These are phyloP conservation scores for Circaetus gallicus DNA, from an alignment of 2,113 vertebrate genomes.

Conservation along the genomic window DNA sequence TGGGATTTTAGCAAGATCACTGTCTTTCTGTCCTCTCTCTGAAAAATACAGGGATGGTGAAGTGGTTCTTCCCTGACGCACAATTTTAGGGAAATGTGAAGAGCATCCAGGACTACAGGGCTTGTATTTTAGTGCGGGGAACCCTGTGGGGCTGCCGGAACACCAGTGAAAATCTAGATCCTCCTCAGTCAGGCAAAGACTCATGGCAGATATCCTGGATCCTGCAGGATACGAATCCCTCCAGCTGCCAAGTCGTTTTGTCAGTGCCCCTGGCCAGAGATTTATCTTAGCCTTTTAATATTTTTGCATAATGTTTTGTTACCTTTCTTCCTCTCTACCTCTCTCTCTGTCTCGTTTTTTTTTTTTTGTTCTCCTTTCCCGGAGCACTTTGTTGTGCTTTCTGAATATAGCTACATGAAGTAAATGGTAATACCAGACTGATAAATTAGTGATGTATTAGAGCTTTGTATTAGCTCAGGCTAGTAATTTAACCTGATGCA, in stretches of 20 bases:
- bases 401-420: conserved; percentile 53
- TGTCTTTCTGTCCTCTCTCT: background rate
- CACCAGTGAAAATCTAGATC: background rate
- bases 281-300: conserved; percentile 39
- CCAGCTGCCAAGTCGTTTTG: background rate
- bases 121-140: background rate
- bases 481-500: conserved; percentile 61
- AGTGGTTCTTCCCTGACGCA: background rate
- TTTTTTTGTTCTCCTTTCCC: background rate
- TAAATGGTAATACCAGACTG: conserved; percentile 58
- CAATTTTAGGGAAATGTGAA: background rate
- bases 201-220: background rate
- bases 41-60: background rate
- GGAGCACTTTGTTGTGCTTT: conserved; percentile 53
- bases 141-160: background rate
- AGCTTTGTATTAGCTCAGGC: conserved; percentile 52
- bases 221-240: background rate
- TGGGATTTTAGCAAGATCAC: background rate
- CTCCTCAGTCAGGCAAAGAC: background rate
- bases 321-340: background rate
- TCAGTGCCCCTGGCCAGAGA: background rate
- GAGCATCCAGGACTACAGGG: background rate
- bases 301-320: conserved; percentile 34
- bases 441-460: conserved; percentile 66
- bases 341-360: background rate